Evolutionary conservation across 2,113 vertebrate species (phyloP).

Genomic region (Pygoscelis antarcticus): DNA sequence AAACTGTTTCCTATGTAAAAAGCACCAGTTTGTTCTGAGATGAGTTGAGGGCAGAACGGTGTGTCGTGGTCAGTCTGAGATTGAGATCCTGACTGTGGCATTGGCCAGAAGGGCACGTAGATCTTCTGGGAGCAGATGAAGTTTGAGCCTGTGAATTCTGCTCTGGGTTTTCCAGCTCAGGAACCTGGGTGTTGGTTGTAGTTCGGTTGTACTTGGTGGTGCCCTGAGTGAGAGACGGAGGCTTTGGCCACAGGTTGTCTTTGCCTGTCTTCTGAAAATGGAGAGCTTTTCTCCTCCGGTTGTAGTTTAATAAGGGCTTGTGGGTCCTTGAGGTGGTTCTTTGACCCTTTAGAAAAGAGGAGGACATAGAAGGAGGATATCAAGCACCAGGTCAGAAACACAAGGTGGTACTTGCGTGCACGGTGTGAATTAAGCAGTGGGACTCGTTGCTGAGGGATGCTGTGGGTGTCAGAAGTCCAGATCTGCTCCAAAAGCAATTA

Average conservation of each 20-base stretch:
- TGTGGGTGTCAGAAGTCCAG: not conserved
- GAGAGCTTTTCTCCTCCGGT: not conserved
- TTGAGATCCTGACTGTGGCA: not conserved
- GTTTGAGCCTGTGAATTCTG: not conserved
- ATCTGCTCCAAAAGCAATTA: not conserved
- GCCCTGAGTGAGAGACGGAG: not conserved
- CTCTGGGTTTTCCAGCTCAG: not conserved
- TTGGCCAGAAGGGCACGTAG: fast-evolving
- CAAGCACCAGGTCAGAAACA: not conserved
- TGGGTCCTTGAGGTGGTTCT: not conserved
- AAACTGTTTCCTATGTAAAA: not conserved
- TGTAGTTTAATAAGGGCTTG: not conserved
- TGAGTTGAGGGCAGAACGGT: not conserved
- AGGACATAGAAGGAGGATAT: not conserved
- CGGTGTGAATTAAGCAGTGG: not conserved
- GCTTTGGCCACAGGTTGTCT: not conserved
- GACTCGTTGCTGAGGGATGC: not conserved
- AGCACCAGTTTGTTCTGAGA: not conserved
- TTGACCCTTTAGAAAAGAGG: not conserved
- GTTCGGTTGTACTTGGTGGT: not conserved
- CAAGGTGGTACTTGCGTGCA: not conserved
- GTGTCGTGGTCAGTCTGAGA: not conserved
- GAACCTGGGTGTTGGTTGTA: not conserved
- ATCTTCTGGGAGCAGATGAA: not conserved
- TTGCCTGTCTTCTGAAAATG: not conserved